Evolutionary conservation across 2,797 vertebrate species (phyloP).

Genomic region (Acipenser oxyrinchus): DNA sequence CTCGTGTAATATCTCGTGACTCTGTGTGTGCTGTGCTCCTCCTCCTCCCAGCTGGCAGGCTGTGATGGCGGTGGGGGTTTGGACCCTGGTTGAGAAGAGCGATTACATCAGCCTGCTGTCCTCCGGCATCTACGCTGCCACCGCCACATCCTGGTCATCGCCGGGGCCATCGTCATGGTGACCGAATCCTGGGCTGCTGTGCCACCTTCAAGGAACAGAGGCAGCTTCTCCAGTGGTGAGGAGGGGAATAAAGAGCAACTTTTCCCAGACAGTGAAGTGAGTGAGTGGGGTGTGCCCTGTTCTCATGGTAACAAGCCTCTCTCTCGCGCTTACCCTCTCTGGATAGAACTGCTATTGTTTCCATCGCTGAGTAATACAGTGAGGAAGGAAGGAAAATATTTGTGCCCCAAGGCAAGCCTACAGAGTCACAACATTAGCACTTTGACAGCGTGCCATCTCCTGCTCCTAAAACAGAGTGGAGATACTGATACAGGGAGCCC

Average conservation of each 20-base stretch:
- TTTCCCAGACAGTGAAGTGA: no score
- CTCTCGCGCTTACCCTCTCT: neutral
- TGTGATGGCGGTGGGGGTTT: conserved; percentile 87
- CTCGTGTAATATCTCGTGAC: conserved; percentile 27
- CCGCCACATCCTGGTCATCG: conserved; percentile 87
- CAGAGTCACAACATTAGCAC: neutral
- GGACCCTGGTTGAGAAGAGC: conserved; percentile 87
- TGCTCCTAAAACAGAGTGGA: no score
- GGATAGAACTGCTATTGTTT: neutral
- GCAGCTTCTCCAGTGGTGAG: conserved; percentile 80
- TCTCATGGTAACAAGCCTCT: no score
- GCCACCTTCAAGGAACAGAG: conserved; percentile 83
- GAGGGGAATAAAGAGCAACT: no score
- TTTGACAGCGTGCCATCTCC: neutral
- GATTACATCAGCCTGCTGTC: conserved; percentile 95
- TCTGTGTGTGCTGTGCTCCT: conserved; percentile 22
- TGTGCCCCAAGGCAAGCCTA: neutral
- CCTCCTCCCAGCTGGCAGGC: conserved; percentile 76
- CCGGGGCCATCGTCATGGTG: conserved; percentile 79
- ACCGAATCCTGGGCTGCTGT: conserved; percentile 86
- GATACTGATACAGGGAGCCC: no score
- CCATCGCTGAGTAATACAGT: neutral
- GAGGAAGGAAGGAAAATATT: neutral
- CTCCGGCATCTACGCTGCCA: conserved; percentile 82
- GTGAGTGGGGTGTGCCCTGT: no score